Evolutionary conservation across 2,113 vertebrate species (phyloP).

Genomic region (Python bivittatus): DNA sequence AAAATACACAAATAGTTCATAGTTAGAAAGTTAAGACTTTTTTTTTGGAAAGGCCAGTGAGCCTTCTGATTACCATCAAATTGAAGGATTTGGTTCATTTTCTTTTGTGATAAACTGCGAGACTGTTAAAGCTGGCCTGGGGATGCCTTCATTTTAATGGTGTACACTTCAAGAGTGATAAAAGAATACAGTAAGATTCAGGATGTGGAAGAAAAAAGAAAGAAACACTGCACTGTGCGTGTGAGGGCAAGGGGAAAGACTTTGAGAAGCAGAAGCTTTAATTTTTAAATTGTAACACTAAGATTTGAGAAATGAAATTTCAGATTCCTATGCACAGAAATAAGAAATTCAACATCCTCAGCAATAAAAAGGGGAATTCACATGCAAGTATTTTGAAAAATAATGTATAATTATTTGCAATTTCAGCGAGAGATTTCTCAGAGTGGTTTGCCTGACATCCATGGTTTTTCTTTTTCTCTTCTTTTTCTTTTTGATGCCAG

Average conservation of each 20-base stretch:
- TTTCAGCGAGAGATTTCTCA: too few relatives aligned
- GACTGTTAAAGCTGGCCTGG: slow-evolving; percentile 30
- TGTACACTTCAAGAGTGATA: slow-evolving; percentile 50
- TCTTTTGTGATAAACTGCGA: slow-evolving; percentile 48
- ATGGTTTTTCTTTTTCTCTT: too few relatives aligned
- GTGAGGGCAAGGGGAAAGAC: neutral
- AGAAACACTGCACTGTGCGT: neutral
- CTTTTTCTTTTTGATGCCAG: too few relatives aligned
- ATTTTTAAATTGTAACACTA: slow-evolving; percentile 35
- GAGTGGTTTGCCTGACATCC: too few relatives aligned
- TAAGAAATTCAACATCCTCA: slow-evolving; percentile 13
- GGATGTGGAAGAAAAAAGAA: neutral
- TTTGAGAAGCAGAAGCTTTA: too few relatives aligned
- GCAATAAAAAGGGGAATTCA: neutral
- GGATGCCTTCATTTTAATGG: slow-evolving; percentile 47
- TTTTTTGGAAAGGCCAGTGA: neutral
- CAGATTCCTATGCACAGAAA: slow-evolving; percentile 11
- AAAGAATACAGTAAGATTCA: neutral
- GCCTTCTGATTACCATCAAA: slow-evolving; percentile 47
- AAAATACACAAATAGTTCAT: slow-evolving; percentile 10
- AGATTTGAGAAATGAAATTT: slow-evolving; percentile 34
- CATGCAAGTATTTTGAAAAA: neutral
- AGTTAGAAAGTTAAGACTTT: slow-evolving; percentile 9
- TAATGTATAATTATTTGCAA: neutral
- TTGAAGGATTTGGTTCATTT: slow-evolving; percentile 51